phyloP scores from a whole-genome alignment of 2,888 invertebrate genomes.

The Hermaeophaga mercurialis region DNA sequence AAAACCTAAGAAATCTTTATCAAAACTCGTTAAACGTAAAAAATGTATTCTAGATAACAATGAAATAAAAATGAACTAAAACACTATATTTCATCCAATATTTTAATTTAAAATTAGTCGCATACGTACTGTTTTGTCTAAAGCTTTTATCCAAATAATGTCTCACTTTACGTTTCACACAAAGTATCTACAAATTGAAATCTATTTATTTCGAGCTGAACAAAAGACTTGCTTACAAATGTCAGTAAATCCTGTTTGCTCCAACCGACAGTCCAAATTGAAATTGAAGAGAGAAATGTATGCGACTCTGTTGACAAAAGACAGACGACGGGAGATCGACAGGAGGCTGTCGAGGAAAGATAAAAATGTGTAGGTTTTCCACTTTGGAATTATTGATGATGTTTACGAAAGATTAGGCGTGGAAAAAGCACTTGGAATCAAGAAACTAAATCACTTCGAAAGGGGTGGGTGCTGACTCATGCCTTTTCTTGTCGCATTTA shows the following conservation, averaged over 20 bases:
- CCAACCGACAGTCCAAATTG: background rate
- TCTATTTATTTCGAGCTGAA: background rate
- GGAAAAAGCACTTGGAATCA: background rate
- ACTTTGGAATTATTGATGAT: slow-evolving; percentile 20
- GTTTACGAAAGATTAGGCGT: slow-evolving; percentile 21
- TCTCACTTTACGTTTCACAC: background rate
- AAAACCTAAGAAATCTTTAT: no score
- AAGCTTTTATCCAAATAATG: background rate
- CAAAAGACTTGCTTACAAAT: background rate
- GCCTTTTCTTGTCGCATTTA: no score
- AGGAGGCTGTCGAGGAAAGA: slow-evolving; percentile 2
- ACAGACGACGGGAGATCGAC: background rate
- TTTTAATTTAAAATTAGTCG: no score
- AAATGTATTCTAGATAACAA: no score
- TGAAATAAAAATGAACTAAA: no score
- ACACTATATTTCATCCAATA: no score
- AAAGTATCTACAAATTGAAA: background rate
- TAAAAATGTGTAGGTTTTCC: slow-evolving; percentile 18
- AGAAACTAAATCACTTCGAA: slow-evolving; percentile 7
- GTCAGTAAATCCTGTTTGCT: no score
- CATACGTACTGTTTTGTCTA: no score
- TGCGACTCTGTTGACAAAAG: background rate
- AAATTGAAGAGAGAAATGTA: background rate
- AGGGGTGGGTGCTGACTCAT: background rate
- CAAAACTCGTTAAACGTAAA: background rate